phyloP scores from a whole-genome alignment of 2,888 invertebrate genomes.

The Keiferia lycopersicella region DNA sequence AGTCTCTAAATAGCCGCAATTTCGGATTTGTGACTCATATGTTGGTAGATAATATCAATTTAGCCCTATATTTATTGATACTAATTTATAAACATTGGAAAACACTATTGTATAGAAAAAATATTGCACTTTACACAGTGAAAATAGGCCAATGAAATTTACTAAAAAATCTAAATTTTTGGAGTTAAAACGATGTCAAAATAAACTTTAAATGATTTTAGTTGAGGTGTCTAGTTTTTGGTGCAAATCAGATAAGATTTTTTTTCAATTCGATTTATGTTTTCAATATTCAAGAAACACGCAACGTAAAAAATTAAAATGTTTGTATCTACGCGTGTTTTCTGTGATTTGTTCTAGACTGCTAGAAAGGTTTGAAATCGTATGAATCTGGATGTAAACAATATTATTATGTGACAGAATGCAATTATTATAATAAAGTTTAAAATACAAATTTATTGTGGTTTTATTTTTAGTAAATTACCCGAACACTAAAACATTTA shows the following conservation, averaged over 20 bases:
- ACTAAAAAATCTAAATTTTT: slow-evolving; percentile 1
- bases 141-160: slow-evolving; percentile 16
- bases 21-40: not conserved
- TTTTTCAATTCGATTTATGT: slow-evolving; percentile 5
- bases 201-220: not conserved
- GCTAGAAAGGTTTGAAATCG: slow-evolving; percentile 60
- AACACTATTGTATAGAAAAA: slow-evolving; percentile 22
- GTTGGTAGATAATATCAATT: slow-evolving; percentile 3
- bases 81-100: slow-evolving; percentile 16
- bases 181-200: not conserved
- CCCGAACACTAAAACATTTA: no score
- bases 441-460: slow-evolving; percentile 35
- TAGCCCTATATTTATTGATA: not conserved
- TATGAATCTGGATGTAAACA: slow-evolving; percentile 69
- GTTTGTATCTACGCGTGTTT: slow-evolving; percentile 40
- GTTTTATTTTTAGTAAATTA: slow-evolving; percentile 50
- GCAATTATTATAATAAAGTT: slow-evolving; percentile 64
- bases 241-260: slow-evolving; percentile 7
- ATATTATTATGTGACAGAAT: slow-evolving; percentile 72
- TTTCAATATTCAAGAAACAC: slow-evolving; percentile 4
- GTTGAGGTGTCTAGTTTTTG: slow-evolving; percentile 12
- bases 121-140: slow-evolving; percentile 18
- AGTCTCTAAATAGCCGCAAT: not conserved
- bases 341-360: slow-evolving; percentile 63
- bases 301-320: not conserved